Conservation (phyloP, 2,797 vertebrate genomes). For the Phrynocephalus guinanensis region DNA sequence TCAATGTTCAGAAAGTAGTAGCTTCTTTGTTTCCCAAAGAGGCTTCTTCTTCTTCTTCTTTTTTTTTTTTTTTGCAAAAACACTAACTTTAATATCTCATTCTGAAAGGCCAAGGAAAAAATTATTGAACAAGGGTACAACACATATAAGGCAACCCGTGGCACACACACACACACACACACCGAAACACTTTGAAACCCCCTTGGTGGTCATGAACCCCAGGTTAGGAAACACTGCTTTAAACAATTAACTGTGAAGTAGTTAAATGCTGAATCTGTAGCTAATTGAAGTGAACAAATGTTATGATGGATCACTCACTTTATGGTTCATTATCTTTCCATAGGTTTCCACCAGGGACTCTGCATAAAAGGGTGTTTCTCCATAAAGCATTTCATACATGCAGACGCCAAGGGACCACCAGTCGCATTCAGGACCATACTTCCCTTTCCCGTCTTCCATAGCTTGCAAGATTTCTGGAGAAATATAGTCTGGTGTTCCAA, state of each 20-base stretch:
- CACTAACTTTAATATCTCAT: no score
- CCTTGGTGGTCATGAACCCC: no score
- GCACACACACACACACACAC: no score
- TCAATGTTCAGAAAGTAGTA: no score
- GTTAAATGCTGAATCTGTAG: conserved; percentile 1
- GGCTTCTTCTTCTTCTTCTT: no score
- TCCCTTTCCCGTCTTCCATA: conserved; percentile 99
- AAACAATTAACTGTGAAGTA: not conserved
- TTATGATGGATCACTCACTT: conserved; percentile 83
- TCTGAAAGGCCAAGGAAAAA: no score
- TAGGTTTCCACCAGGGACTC: conserved; percentile 99
- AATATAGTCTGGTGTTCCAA: conserved; percentile 98
- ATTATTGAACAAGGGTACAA: no score
- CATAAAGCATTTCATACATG: conserved; percentile 99
- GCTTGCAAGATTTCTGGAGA: conserved; percentile 99
- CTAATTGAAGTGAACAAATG: not conserved
- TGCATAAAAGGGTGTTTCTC: conserved; percentile 98
- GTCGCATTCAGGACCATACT: conserved; percentile 98
- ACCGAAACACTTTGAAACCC: no score
- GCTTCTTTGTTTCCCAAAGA: no score
- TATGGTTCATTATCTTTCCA: conserved; percentile 99
- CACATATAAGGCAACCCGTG: no score
- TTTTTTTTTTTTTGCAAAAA: no score
- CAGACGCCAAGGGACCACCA: conserved; percentile 99
- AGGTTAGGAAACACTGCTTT: not conserved